Conservation (phyloP, 1,140 invertebrate genomes). For the Lasaia peninsularis region DNA sequence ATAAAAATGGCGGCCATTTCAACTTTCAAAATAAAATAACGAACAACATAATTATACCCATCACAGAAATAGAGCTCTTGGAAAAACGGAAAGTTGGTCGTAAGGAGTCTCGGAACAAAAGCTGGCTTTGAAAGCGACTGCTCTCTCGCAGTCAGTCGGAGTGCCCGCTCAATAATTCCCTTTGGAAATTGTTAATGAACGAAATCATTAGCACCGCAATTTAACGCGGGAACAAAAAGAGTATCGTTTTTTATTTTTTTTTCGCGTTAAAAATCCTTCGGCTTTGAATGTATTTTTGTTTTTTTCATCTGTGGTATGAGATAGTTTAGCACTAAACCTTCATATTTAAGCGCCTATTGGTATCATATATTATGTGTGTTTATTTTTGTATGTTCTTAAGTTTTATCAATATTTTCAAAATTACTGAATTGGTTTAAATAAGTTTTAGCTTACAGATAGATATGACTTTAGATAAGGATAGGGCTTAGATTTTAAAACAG, state of each 20-base stretch:
- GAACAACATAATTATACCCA: constrained; percentile 30
- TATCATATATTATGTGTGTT: too few relatives aligned
- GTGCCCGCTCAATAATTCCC: constrained; percentile 27
- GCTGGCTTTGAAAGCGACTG: constrained; percentile 27
- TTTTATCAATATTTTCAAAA: too few relatives aligned
- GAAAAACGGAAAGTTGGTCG: constrained; percentile 27
- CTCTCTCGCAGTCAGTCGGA: constrained; percentile 22
- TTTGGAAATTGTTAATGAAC: constrained; percentile 44
- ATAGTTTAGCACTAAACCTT: too few relatives aligned
- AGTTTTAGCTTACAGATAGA: too few relatives aligned
- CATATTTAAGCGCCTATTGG: too few relatives aligned
- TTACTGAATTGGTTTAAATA: too few relatives aligned
- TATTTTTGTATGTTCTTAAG: too few relatives aligned
- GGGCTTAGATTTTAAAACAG: too few relatives aligned
- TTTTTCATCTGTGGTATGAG: too few relatives aligned
- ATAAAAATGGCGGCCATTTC: constrained; percentile 18
- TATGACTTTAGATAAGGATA: too few relatives aligned
- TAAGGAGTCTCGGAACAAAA: constrained; percentile 31
- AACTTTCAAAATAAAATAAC: constrained; percentile 19
- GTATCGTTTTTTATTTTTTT: constrained; percentile 21
- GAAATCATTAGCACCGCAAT: constrained; percentile 38
- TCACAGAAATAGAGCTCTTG: constrained; percentile 26
- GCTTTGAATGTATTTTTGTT: too few relatives aligned
- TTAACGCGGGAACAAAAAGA: constrained; percentile 24
- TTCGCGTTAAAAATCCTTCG: constrained; percentile 3